Evolutionary conservation across 37 sponge, comb jelly and placozoan genomes (phyloP), one percentile per base, ranked within the genome.

Genomic region (Tethya wilhelma): DNA sequence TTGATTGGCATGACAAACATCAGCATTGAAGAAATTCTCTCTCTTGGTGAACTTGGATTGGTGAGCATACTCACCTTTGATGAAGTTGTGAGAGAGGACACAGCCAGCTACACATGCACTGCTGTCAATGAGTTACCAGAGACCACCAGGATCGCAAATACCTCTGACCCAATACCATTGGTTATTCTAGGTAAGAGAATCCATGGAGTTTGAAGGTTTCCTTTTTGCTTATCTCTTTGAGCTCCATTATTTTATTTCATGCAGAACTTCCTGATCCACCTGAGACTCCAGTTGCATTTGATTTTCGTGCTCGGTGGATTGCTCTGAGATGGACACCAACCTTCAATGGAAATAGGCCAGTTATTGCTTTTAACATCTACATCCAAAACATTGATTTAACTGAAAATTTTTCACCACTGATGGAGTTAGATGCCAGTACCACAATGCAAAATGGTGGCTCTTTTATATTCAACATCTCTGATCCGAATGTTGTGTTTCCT

Each of bases 261-360:
- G 70, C 68, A 91, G 92, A 91, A 63, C 44, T 26, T 32, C 92
- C 92, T 30, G 92, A 91, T 46, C 39, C 83, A 40, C 87, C 87
- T 26, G 34, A 31, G 4, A 68, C 78, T 63, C 53, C 79, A 14
- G 67, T 39, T 31, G 63, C 67, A 11, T 30, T 39, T 46, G 25
- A 31, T 0, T 25, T 14, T 36, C 68, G 77, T 37, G 44, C 73
- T n/a, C 44, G 87, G 23, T 78, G 75, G 76, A 30, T 81, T 40
- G 32, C 36, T 2, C 55, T 91, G 37, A 46, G 59, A 14, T 91
- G 92, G 92, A 78, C 37, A 4, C 59, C 73, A 20, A 22, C 71
- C 14, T 91, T 91, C 74, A 56, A 83, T 45, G 92, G 92, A 19
- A 91, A 91, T 75, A 64, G 73, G 9, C 76, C 69, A 31, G 69